A percentile compares a stretch with the other conserved stretches of the same genome.
phyloP scores from a whole-genome alignment of 2,888 invertebrate species.

The Euplexia lucipara region DNA sequence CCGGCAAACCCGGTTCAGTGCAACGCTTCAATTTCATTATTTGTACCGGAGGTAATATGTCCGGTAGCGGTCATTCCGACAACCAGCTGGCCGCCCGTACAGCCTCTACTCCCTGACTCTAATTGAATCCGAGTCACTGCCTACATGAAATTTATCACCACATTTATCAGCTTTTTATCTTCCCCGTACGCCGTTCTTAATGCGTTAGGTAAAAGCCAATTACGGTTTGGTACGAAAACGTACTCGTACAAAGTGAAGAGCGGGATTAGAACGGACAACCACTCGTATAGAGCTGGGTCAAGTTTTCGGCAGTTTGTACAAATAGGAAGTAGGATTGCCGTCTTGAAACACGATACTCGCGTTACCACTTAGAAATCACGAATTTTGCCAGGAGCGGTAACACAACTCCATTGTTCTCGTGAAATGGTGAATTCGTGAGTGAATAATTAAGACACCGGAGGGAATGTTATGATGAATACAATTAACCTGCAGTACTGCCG shows the following conservation, averaged over 20 bases:
- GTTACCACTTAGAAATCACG: conserved; percentile 2
- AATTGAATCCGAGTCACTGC: conserved; percentile 77
- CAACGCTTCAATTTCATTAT: conserved; percentile 51
- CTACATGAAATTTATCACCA: conserved; percentile 76
- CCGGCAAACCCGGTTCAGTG: conserved; percentile 20
- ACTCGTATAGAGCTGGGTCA: conserved; percentile 49
- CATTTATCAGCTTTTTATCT: conserved; percentile 78
- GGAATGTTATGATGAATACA: conserved; percentile 46
- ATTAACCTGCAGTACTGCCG: conserved; percentile 44
- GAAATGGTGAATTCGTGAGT: conserved; percentile 36
- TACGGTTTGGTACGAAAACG: conserved; percentile 62
- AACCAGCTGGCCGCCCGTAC: conserved; percentile 58
- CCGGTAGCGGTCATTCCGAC: conserved; percentile 62
- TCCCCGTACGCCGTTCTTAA: conserved; percentile 69
- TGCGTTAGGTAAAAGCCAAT: conserved; percentile 69
- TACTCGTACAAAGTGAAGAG: conserved; percentile 59
- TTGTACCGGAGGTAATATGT: conserved; percentile 59
- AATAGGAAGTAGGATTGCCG: conserved; percentile 26
- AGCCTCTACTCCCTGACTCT: conserved; percentile 67
- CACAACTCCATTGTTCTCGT: conserved; percentile 39
- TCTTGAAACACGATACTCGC: conserved; percentile 23
- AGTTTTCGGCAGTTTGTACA: conserved; percentile 43
- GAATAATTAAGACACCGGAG: conserved; percentile 54
- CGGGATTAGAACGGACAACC: conserved; percentile 48
- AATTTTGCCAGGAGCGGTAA: conserved; percentile 2